Percentiles rank a stretch among this genome's conserved stretches.
Evolutionary conservation across 2,888 invertebrate species (phyloP).

Genomic region (Lamellibrachia satsuma): DNA sequence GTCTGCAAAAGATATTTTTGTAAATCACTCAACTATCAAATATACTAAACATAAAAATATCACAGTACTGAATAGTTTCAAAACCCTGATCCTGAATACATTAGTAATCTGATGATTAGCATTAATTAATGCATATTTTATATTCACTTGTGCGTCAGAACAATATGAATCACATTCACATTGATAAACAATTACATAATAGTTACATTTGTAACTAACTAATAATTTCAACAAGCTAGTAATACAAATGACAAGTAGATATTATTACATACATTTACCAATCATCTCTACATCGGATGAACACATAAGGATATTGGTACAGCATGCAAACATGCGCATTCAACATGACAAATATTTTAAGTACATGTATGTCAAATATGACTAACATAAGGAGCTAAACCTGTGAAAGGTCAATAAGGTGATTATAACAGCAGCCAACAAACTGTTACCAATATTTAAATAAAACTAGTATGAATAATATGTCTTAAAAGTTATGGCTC

Average conservation of each 20-base stretch:
- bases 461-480: background rate
- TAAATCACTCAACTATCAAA: background rate
- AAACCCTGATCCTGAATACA: background rate
- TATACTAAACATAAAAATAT: background rate
- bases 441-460: background rate
- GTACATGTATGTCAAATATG: background rate
- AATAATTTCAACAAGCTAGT: background rate
- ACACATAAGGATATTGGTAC: background rate
- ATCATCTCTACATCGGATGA: background rate
- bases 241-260: background rate
- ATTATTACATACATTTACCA: background rate
- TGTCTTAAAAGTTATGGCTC: background rate
- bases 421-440: background rate
- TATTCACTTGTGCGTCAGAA: background rate
- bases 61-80: background rate
- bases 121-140: background rate
- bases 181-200: background rate
- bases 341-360: background rate
- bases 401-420: background rate
- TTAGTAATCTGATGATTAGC: background rate
- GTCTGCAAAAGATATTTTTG: background rate
- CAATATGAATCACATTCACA: background rate
- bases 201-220: background rate
- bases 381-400: background rate
- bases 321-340: background rate